Conservation (phyloP, 2,113 vertebrate genomes). For the Atractosteus spatula region DNA sequence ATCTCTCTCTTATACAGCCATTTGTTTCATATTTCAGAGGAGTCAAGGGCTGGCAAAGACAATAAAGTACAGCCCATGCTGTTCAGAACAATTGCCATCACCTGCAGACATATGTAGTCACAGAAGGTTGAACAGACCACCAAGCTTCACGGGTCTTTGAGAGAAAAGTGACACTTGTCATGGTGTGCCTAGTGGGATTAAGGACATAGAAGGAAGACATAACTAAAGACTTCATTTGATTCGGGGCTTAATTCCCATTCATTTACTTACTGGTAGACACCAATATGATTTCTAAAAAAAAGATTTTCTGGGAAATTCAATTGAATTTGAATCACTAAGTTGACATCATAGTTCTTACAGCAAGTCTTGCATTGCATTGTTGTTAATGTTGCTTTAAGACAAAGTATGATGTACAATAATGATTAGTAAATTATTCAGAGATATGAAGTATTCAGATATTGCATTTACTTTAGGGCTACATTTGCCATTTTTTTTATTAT, state of each 20-base stretch:
- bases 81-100: constrained; percentile 47
- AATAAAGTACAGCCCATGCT: constrained; percentile 47
- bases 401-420: too few species aligned
- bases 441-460: too few species aligned
- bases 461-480: too few species aligned
- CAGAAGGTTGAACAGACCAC: constrained; percentile 63
- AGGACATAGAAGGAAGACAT: constrained; percentile 28
- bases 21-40: constrained; percentile 43
- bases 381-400: not conserved
- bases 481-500: too few species aligned
- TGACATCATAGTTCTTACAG: not conserved
- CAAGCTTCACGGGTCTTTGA: constrained; percentile 54
- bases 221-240: constrained; percentile 26
- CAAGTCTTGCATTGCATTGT: not conserved
- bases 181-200: constrained; percentile 43
- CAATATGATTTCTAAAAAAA: constrained; percentile 17
- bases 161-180: constrained; percentile 50
- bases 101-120: constrained; percentile 57
- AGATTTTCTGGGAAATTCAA: not conserved
- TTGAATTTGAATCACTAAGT: not conserved
- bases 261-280: constrained; percentile 27
- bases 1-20: not conserved
- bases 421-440: too few species aligned
- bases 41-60: constrained; percentile 36
- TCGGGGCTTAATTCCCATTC: constrained; percentile 26